phyloP scores from a whole-genome alignment of 2,888 invertebrate genomes.

The Cosmia pyralina region DNA sequence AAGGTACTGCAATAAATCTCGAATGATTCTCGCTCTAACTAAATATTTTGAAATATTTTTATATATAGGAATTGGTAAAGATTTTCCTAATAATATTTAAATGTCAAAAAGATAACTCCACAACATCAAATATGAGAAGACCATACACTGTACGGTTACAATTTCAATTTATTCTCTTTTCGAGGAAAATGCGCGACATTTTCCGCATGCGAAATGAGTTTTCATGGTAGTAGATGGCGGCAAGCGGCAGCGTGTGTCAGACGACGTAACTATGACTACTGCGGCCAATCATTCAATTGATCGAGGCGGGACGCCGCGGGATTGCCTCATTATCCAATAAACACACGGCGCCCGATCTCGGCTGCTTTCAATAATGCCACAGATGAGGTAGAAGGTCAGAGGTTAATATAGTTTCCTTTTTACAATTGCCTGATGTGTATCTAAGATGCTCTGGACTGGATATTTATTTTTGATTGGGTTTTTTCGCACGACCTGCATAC shows the following conservation, averaged over 20 bases:
- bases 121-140: background rate
- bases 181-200: background rate
- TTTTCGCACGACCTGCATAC: slow-evolving; percentile 2
- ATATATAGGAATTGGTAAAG: too few relatives aligned
- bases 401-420: slow-evolving; percentile 53
- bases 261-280: slow-evolving; percentile 77
- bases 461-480: background rate
- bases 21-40: slow-evolving; percentile 28
- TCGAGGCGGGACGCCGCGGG: slow-evolving; percentile 78
- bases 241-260: slow-evolving; percentile 39
- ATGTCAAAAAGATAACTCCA: background rate
- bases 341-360: slow-evolving; percentile 75
- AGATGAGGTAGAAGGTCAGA: slow-evolving; percentile 62
- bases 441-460: slow-evolving; percentile 9
- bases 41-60: background rate
- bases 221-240: slow-evolving; percentile 36
- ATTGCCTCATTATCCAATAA: slow-evolving; percentile 86
- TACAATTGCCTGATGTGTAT: slow-evolving; percentile 22
- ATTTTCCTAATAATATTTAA: background rate
- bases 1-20: slow-evolving; percentile 38
- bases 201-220: slow-evolving; percentile 31
- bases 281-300: slow-evolving; percentile 84
- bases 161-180: background rate
- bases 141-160: too few relatives aligned
- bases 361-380: slow-evolving; percentile 68